phyloP scores from a whole-genome alignment of 53 echinoderm and acorn worm genomes.

The Patiria pectinifera region DNA sequence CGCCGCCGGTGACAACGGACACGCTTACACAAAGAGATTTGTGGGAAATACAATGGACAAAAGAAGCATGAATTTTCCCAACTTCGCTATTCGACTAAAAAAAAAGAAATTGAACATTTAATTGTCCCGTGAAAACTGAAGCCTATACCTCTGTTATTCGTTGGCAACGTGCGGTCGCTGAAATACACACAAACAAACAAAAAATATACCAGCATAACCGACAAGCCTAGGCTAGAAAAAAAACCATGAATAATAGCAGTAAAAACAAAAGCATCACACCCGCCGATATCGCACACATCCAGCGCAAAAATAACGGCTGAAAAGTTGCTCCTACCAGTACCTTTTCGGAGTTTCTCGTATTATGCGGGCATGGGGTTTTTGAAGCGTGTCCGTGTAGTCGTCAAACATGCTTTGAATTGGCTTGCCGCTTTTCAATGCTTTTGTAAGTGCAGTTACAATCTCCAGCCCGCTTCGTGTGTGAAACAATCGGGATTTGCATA shows the following conservation, averaged over 20 bases:
- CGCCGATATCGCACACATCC: neutral
- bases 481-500: neutral
- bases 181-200: neutral
- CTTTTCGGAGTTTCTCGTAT: neutral
- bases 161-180: neutral
- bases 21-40: neutral
- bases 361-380: conserved; percentile 3
- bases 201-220: neutral
- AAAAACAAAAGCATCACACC: neutral
- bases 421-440: neutral
- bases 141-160: neutral
- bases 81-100: neutral
- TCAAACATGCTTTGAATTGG: neutral
- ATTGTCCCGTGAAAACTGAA: neutral
- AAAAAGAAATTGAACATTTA: neutral
- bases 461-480: neutral
- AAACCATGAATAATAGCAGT: neutral
- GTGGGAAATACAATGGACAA: neutral
- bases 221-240: neutral
- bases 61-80: neutral
- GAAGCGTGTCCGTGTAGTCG: neutral
- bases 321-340: conserved; percentile 5
- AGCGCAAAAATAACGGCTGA: neutral
- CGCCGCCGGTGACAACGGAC: neutral
- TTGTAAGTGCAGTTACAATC: neutral